phyloP scores from a whole-genome alignment of 2,888 invertebrate genomes.

The Drosophila putrida region DNA sequence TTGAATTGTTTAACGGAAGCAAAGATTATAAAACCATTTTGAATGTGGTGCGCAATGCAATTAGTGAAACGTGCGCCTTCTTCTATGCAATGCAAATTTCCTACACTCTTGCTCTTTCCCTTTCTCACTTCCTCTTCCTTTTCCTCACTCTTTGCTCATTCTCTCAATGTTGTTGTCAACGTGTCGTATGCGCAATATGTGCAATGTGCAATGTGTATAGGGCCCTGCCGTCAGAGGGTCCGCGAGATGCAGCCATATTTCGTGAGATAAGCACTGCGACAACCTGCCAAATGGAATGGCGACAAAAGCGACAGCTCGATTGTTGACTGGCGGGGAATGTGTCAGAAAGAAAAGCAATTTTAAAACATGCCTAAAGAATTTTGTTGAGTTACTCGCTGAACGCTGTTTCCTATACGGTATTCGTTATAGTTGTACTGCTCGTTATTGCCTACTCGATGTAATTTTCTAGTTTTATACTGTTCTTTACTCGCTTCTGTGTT shows the following conservation, averaged over 20 bases:
- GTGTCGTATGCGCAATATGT: slow-evolving; percentile 21
- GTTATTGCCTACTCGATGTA: background rate
- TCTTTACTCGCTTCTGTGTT: background rate
- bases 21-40: slow-evolving; percentile 75
- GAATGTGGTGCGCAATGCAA: slow-evolving; percentile 70
- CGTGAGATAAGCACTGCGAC: background rate
- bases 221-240: slow-evolving; percentile 2
- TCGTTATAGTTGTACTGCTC: background rate
- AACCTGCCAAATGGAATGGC: slow-evolving; percentile 1
- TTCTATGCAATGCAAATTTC: slow-evolving; percentile 40
- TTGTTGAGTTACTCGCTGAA: no score
- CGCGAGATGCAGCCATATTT: slow-evolving; percentile 6
- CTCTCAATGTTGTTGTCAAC: slow-evolving; percentile 16
- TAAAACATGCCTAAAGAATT: background rate
- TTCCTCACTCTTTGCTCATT: background rate
- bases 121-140: background rate
- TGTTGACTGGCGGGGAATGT: background rate
- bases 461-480: no score
- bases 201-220: background rate
- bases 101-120: background rate
- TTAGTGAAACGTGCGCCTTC: slow-evolving; percentile 50
- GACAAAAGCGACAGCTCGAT: slow-evolving; percentile 5
- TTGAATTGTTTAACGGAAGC: slow-evolving; percentile 69
- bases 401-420: no score
- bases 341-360: background rate